Base-by-base conservation (phyloP, 2,113 vertebrate species). In the Platichthys flesus region DNA sequence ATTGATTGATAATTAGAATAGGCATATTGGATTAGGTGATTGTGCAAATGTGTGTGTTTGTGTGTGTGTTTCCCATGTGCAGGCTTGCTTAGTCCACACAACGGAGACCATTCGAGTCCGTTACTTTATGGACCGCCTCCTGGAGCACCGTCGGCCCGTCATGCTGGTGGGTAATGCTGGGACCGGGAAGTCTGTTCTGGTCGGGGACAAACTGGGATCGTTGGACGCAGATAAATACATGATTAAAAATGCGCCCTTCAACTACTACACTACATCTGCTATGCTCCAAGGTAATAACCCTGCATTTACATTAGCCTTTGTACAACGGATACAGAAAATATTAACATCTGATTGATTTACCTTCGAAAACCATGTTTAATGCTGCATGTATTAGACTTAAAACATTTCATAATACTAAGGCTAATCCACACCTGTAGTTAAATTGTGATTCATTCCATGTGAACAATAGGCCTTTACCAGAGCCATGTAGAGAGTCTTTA, bases 201-300 rank as follows among this genome's bases (percentile, higher is more conserved):
- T 99, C 8, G 95, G 93, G 13, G 92, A 96, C 67, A 97, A 95
- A 64, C 93, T 99, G 58, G 89, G 90, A 63, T 93, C 94, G 0
- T 76, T 98, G 64, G 94, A 97, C 35, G 28, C 79, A 0, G 95
- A 97, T 10, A 86, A 93, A 0, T 96, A 95, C 69, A 35, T 95
- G 79, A 94, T 99, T 74, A 97, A 95, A 89, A 98, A 96, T 2
- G 95, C 97, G 2, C 96, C 96, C 0, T 96, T 98, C 65, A 99
- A 99, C 93, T 99, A 96, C 83, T 99, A 98, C 78, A 99, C 98
- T 68, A 98, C 96, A 0, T 98, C 97, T 1, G 96, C 96, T 5
- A 95, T 96, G 97, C 95, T 99, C 45, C 98, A 99, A 91, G 97
- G 98, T 99, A 90, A 76, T 28, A 55, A 24, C 1, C 0, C 0